These are phyloP conservation scores for Motacilla tschutschensis DNA, from an alignment of 2,113 vertebrate genomes.

Conservation along the genomic window DNA sequence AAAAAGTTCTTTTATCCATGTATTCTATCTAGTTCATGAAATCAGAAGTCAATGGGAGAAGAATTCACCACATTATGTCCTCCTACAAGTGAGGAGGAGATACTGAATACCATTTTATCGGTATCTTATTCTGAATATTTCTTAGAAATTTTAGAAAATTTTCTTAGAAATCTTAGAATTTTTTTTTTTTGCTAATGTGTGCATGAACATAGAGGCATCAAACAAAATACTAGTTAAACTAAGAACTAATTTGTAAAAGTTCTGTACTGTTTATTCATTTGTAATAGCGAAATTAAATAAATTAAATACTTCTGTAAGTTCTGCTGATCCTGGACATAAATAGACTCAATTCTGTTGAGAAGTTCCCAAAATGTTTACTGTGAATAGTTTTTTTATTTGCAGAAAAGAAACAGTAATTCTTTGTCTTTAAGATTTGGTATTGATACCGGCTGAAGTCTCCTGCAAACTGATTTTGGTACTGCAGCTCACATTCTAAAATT, in stretches of 20 bases:
- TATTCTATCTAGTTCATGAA: not conserved
- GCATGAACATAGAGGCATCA: not conserved
- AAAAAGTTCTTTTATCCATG: not conserved
- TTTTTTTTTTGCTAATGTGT: not conserved
- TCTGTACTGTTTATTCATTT: not conserved
- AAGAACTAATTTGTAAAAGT: not conserved
- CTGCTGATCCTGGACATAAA: not conserved
- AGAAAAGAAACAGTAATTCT: not conserved
- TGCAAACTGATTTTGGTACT: not conserved
- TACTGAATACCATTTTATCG: not conserved
- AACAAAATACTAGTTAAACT: not conserved
- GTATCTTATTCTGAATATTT: not conserved
- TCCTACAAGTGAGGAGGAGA: not conserved
- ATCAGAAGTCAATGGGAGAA: not conserved
- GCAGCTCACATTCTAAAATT: not conserved
- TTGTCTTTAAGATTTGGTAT: not conserved
- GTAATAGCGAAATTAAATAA: not conserved
- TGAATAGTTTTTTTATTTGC: not conserved
- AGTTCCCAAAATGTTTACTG: not conserved
- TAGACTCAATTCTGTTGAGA: not conserved
- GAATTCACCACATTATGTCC: not conserved
- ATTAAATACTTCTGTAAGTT: not conserved
- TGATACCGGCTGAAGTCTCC: not conserved
- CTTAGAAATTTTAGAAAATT: not conserved
- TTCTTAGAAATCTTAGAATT: no score